Base-by-base conservation (phyloP, 1,140 invertebrate species). In the Hyposmocoma kahamanoa region DNA sequence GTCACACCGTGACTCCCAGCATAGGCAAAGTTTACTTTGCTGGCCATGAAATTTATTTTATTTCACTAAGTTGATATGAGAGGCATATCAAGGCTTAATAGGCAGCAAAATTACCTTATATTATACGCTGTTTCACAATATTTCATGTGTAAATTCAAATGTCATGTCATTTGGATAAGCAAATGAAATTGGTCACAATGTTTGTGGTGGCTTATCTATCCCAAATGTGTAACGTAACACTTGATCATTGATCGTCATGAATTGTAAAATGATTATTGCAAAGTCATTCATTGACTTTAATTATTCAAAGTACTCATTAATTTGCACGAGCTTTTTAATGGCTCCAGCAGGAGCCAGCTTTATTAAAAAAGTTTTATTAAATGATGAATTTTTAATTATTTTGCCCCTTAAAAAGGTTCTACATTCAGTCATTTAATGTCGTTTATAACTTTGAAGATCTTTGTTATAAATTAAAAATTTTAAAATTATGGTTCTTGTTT, bases 301-400 rank as follows among this genome's bases (percentile, higher is more conserved):
- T 67, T 67, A 67, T 59, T 58, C 56, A 63, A 64, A 67, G 58
- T 56, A 48, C 43, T 57, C 47, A 59, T 65, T 67, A 62, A 66
- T 64, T 63, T 43, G 49, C 51, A 34, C n/a, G 38, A 52, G 53
- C 62, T 70, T 70, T 70, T 62, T 67, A 69, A 60, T 49, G 26
- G 42, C 19, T 11, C n/a, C 24, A 32, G 18, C 46, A 38, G 47
- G 38, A 26, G 36, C 50, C 44, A 39, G 42, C 42, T 42, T 10
- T 49, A 43, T 42, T 56, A 34, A 46, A 47, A 39, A 50, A 49
- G 56, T 53, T 56, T 49, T 32, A 28, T n/a, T n/a, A n/a, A n/a
- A n/a, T n/a, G n/a, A n/a, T n/a, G n/a, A n/a, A n/a, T n/a, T n/a
- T n/a, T n/a, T n/a, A n/a, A n/a, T n/a, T n/a, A n/a, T n/a, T n/a